Evolutionary conservation across 2,113 vertebrate species (phyloP), one percentile per base, ranked within the genome.

Genomic region (Procavia capensis): DNA sequence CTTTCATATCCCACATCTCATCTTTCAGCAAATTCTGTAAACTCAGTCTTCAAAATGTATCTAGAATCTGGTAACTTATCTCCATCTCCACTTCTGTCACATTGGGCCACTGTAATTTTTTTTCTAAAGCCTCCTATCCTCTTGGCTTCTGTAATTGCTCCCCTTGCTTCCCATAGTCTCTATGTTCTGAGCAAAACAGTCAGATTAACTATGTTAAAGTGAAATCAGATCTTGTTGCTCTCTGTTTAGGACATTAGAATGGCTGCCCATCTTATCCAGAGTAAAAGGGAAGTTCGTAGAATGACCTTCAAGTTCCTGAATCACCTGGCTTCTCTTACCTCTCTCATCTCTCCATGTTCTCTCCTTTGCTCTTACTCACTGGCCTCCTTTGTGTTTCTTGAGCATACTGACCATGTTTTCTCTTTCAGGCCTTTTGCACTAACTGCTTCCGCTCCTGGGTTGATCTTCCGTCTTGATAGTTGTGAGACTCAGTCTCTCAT

Each of bases 241-340:
- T 82, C 78, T 61, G 57, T 59, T 66, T 6, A 57, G 68, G 85
- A 11, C 22, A 8, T 54, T 2, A 14, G 6, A 20, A 31, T 10
- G 20, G 39, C 61, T 47, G 19, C 45, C 24, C 31, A 10, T 34
- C 34, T 57, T 27, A 24, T 25, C 59, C 31, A 16, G 27, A 68
- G 27, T 50, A 13, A 34, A 41, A n/a, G 57, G 31, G 22, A 57
- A 36, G 85, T 41, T 50, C 50, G 82, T 25, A 41, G 36, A 25
- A 4, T 64, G 57, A 14, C 29, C 72, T 81, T 27, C n/a, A 41
- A 2, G 25, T 57, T 36, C 16, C 4, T 6, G 0, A 2, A 5
- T n/a, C 36, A 31, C 34, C 14, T 31, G 19, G 34, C 29, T 54
- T 75, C 66, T 81, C 7, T 78, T 25, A 29, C n/a, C 17, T 47